Evolutionary conservation across 2,113 vertebrate genomes (phyloP).

Genomic region (Planiliza haematocheilus): DNA sequence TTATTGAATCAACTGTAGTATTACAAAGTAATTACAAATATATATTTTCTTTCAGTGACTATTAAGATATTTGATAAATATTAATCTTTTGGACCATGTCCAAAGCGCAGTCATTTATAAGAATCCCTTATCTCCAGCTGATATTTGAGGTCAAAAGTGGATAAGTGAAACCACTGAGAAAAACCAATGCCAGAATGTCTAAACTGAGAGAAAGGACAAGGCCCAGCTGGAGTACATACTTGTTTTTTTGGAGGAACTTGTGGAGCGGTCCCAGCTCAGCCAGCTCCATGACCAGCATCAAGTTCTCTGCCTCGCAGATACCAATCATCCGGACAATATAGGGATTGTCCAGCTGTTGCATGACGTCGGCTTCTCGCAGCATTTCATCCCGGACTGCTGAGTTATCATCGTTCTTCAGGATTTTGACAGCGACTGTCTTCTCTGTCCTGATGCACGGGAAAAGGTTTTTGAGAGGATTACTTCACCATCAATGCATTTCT

Average conservation of each 20-base stretch:
- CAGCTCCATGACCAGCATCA: slow-evolving; percentile 99
- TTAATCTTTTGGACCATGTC: no score
- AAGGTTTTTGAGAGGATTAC: neutral
- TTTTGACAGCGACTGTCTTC: slow-evolving; percentile 94
- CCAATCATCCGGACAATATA: slow-evolving; percentile 99
- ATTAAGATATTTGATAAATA: no score
- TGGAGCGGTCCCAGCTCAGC: slow-evolving; percentile 94
- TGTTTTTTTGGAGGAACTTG: slow-evolving; percentile 94
- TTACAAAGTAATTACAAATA: no score
- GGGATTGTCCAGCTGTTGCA: slow-evolving; percentile 97
- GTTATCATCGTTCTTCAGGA: slow-evolving; percentile 93
- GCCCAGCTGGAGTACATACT: slow-evolving; percentile 74
- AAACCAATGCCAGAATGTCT: neutral
- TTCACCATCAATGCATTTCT: no score
- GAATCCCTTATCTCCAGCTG: no score
- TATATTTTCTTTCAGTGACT: no score
- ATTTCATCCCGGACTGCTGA: slow-evolving; percentile 89
- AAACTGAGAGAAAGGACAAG: neutral
- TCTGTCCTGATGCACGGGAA: slow-evolving; percentile 80
- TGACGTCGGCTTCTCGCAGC: slow-evolving; percentile 92
- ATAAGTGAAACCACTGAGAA: neutral
- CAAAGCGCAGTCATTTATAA: no score
- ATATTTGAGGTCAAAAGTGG: no score
- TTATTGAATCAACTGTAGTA: no score
- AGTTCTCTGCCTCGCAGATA: slow-evolving; percentile 94